Evolutionary conservation across 2,888 invertebrate genomes (phyloP).

Genomic region (Eristalis tenax): DNA sequence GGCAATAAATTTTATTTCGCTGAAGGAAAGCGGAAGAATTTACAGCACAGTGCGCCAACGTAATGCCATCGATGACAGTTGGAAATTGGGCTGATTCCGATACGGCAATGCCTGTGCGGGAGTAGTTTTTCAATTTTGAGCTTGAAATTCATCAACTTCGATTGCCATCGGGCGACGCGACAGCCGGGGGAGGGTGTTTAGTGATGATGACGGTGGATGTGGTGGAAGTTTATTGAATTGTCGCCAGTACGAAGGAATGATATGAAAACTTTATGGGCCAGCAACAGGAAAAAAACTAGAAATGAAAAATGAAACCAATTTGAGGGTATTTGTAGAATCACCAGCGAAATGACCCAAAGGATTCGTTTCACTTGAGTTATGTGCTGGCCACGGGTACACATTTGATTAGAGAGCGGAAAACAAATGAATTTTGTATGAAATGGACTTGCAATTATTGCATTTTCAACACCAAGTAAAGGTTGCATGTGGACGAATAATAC

Average conservation of each 20-base stretch:
- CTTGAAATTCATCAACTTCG: constrained; percentile 65
- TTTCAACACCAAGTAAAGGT: background rate
- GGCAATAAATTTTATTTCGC: constrained; percentile 69
- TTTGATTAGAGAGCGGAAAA: background rate
- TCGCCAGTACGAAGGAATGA: constrained; percentile 55
- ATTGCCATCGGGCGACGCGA: constrained; percentile 27
- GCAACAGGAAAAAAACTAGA: constrained; percentile 7
- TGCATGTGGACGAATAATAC: background rate
- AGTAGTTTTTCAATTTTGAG: constrained; percentile 43
- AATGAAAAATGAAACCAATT: constrained; percentile 67
- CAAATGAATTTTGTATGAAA: background rate
- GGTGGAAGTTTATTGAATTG: constrained; percentile 57
- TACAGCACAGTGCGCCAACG: constrained; percentile 38
- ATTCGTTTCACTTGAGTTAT: constrained; percentile 1
- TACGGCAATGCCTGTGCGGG: background rate
- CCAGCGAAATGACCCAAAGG: constrained; percentile 9
- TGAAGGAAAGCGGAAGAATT: constrained; percentile 57
- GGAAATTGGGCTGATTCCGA: background rate
- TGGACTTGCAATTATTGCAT: background rate
- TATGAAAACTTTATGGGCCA: constrained; percentile 68
- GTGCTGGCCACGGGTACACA: background rate
- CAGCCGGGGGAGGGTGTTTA: background rate
- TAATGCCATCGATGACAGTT: constrained; percentile 61
- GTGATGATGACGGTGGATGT: background rate
- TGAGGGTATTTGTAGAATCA: constrained; percentile 53